Evolutionary conservation across 2,888 invertebrate species (phyloP).

Genomic region (Cistogaster globosa): DNA sequence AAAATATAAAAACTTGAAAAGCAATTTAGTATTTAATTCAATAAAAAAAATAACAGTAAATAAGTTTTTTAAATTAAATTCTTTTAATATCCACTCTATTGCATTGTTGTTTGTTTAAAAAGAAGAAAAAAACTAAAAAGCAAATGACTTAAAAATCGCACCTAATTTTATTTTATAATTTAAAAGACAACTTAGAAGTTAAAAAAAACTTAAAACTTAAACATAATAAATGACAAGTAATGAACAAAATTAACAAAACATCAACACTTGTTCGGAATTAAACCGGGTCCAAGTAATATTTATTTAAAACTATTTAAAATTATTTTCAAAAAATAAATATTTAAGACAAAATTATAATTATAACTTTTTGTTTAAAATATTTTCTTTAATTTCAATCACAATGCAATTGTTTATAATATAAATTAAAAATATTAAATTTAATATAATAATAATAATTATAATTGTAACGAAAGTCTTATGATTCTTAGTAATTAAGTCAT

Average conservation of each 20-base stretch:
- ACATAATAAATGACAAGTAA: too few relatives aligned
- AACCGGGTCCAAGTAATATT: slow-evolving; percentile 79
- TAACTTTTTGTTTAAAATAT: neutral
- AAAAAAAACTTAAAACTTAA: slow-evolving; percentile 1
- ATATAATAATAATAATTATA: slow-evolving; percentile 76
- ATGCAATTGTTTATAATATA: slow-evolving; percentile 54
- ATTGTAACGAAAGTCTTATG: slow-evolving; percentile 83
- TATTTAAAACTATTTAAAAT: slow-evolving; percentile 12
- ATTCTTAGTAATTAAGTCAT: slow-evolving; percentile 81
- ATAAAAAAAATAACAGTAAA: slow-evolving; percentile 14
- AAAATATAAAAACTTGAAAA: slow-evolving; percentile 47
- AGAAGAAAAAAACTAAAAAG: slow-evolving; percentile 5
- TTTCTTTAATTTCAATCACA: slow-evolving; percentile 37
- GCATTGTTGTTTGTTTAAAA: slow-evolving; percentile 32
- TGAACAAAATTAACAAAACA: slow-evolving; percentile 21
- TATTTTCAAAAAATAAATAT: neutral
- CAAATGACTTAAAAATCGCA: neutral
- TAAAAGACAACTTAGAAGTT: neutral
- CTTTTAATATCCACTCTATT: slow-evolving; percentile 13
- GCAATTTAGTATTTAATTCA: slow-evolving; percentile 67
- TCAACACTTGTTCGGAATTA: slow-evolving; percentile 78
- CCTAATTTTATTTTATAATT: neutral
- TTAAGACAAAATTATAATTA: neutral
- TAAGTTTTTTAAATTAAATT: slow-evolving; percentile 34
- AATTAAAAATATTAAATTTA: slow-evolving; percentile 23